Percentiles rank a stretch among this genome's conserved stretches.
Conservation (phyloP, 2,888 invertebrate species). For the Cheilosia vernalis region DNA sequence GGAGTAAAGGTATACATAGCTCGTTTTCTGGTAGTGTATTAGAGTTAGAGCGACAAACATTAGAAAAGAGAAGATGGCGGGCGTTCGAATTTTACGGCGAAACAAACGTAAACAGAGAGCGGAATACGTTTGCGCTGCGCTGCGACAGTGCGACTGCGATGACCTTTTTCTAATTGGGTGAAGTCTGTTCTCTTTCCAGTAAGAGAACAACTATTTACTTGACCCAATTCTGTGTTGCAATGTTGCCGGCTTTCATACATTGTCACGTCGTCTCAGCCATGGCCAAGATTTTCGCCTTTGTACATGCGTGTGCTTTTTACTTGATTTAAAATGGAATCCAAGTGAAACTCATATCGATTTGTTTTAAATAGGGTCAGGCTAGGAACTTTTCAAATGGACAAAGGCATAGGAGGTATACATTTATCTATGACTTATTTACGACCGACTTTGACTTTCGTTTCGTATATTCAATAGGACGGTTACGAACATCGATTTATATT, state of each 20-base stretch:
- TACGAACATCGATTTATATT: no score
- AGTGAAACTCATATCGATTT: conserved; percentile 65
- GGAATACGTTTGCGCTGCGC: not conserved
- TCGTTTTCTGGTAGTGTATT: no score
- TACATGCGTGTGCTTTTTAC: conserved; percentile 33
- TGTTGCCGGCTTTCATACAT: conserved; percentile 54
- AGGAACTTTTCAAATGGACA: not conserved
- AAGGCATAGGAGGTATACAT: no score
- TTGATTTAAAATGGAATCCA: conserved; percentile 7
- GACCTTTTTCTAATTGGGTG: conserved; percentile 66
- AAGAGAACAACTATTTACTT: conserved; percentile 71
- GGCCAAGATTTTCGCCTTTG: conserved; percentile 54
- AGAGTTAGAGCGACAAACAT: no score
- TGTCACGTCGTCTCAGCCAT: conserved; percentile 9
- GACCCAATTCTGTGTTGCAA: conserved; percentile 63
- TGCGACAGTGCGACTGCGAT: not conserved
- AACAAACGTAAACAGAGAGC: conserved; percentile 68
- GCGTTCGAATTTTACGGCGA: not conserved
- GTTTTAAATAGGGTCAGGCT: conserved; percentile 42
- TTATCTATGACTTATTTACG: not conserved
- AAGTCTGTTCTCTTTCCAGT: conserved; percentile 44
- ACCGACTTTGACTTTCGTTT: no score
- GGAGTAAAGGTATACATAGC: no score
- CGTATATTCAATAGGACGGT: no score
- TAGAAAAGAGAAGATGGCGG: no score